Evolutionary conservation across 2,888 invertebrate species (phyloP), one percentile per base, ranked within the genome.

Genomic region (Folsomia candida): DNA sequence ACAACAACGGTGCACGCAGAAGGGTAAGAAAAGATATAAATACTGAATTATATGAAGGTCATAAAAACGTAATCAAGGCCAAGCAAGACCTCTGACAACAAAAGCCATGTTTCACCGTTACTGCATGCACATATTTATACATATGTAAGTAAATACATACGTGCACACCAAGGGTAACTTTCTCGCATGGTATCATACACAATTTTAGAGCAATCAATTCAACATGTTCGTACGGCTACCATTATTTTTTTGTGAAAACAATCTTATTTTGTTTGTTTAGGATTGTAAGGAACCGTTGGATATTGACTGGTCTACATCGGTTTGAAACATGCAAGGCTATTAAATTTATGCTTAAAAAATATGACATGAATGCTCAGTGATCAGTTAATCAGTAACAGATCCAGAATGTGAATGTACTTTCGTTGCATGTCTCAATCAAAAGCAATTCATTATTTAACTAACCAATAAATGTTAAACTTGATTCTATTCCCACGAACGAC

Each of bases 401-500:
- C 54, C 6, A 54, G 54, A 4, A 54, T 54, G 54, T 54, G 22
- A 54, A 54, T n/a, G 6, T 54, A 54, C 6, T 20, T 54, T 14
- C 18, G 18, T 11, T 47, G 18, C 47, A 9, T 47, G 54, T 54
- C 18, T 22, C 54, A 54, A 54, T 54, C 54, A 22, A 54, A 22
- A 54, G 22, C 22, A 54, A 54, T 54, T 20, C 22, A 54, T 54
- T 54, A 54, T n/a, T 22, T 22, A 54, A 20, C 22, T 20, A 6
- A 54, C 22, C 54, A 54, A 54, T 54, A 54, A 54, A 54, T 22
- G 54, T 22, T 54, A 20, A 20, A 54, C 54, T 54, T 54, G 54
- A 54, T 54, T 54, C 22, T n/a, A 54, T 54, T 54, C 22, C 22
- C 54, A 54, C 22, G 54, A 54, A 22, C 54, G 22, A 54, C 37